Conservation (phyloP, 2,888 invertebrate species). For the Kryphioiulus occultus region DNA sequence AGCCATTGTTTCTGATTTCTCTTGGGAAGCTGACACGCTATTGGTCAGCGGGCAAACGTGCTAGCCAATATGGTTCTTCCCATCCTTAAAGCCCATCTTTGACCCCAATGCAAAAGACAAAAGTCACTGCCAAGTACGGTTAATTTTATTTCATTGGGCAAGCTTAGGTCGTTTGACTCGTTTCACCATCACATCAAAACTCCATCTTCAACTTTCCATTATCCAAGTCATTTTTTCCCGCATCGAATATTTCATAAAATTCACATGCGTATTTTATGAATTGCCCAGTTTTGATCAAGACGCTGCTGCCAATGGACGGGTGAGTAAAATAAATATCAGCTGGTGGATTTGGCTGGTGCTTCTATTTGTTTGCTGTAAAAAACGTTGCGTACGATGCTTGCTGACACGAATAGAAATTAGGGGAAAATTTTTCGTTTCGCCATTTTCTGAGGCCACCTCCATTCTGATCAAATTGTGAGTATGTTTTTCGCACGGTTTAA, state of each 20-base stretch:
- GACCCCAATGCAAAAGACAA: background rate
- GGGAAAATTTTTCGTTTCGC: background rate
- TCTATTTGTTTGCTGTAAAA: background rate
- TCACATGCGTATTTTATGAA: background rate
- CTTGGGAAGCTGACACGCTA: background rate
- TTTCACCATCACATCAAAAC: too few relatives aligned
- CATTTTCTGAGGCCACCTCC: background rate
- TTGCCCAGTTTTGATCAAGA: background rate
- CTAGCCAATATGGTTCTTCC: background rate
- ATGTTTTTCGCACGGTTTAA: background rate
- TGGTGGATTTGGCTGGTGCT: background rate
- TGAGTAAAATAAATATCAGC: slow-evolving; percentile 28
- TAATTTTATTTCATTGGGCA: background rate
- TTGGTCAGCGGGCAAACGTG: background rate
- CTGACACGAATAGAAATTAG: slow-evolving; percentile 13
- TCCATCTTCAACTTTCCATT: too few relatives aligned
- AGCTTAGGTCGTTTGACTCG: too few relatives aligned
- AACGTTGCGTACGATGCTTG: background rate
- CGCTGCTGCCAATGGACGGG: slow-evolving; percentile 6
- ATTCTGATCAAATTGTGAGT: background rate
- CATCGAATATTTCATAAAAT: background rate
- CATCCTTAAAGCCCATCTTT: background rate
- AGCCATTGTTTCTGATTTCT: too few relatives aligned
- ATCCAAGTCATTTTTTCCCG: too few relatives aligned
- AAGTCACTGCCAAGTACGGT: background rate